Conservation (phyloP, 2,113 vertebrate species). For the Pangasianodon hypophthalmus region DNA sequence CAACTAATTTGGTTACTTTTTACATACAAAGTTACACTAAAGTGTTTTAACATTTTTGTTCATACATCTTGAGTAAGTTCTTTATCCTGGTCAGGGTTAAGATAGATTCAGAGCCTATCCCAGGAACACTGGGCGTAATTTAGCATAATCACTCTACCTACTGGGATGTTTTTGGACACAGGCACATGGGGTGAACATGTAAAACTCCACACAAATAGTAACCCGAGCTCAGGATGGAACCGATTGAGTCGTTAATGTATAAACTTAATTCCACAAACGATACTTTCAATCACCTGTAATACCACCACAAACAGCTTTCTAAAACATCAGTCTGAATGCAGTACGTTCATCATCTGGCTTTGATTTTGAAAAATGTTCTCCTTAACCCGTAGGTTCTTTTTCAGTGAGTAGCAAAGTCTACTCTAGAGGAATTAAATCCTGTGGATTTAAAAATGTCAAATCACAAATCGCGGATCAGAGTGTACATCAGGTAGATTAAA, state of each 20-base stretch:
- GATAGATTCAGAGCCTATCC: not conserved
- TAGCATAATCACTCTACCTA: not conserved
- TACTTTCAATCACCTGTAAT: not conserved
- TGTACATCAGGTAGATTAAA: not conserved
- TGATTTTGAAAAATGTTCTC: not conserved
- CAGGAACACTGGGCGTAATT: not conserved
- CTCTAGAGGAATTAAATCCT: not conserved
- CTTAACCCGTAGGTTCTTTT: not conserved
- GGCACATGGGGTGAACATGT: not conserved
- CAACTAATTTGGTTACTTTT: not conserved
- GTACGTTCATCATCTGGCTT: not conserved
- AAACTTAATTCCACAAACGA: not conserved
- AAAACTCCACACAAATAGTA: not conserved
- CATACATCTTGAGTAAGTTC: too few species aligned
- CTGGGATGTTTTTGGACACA: not conserved
- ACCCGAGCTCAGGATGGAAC: not conserved
- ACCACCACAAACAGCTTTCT: not conserved
- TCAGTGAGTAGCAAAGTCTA: not conserved
- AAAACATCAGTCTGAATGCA: not conserved
- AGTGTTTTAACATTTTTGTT: too few species aligned
- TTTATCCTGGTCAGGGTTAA: too few species aligned
- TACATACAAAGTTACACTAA: not conserved
- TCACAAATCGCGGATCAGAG: not conserved
- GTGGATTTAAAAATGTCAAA: not conserved
- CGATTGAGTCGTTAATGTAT: not conserved